Evolutionary conservation across 37 sponge, comb jelly and placozoan genomes (phyloP).

Genomic region (Beroe forskalii): DNA sequence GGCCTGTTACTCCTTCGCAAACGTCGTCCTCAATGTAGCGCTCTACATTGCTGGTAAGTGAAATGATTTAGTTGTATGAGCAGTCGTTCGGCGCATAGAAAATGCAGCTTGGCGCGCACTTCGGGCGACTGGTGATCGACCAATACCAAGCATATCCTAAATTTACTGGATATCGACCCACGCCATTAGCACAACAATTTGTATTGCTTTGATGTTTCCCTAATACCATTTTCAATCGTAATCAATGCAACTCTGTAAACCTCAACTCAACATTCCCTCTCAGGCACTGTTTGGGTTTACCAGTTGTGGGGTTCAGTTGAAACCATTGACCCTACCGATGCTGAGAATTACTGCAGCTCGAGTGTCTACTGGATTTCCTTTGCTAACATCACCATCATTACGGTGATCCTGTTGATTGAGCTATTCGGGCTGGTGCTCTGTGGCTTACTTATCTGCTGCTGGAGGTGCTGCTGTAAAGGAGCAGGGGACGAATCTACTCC

Average conservation of each 20-base stretch:
- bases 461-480: not conserved
- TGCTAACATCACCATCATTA: not conserved
- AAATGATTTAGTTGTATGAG: too few species aligned
- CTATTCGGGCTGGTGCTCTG: not conserved
- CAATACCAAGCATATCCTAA: too few species aligned
- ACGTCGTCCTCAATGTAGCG: not conserved
- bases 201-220: too few species aligned
- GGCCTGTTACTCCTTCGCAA: not conserved
- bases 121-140: too few species aligned
- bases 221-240: too few species aligned
- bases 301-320: not conserved
- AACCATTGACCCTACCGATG: not conserved
- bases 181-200: too few species aligned
- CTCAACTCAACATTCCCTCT: too few species aligned
- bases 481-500: not conserved
- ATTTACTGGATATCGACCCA: too few species aligned
- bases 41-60: not conserved
- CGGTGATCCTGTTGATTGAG: not conserved
- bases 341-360: slow-evolving; percentile 10
- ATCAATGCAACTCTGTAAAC: too few species aligned
- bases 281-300: slow-evolving; percentile 52
- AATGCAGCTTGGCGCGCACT: too few species aligned
- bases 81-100: too few species aligned
- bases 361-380: slow-evolving; percentile 46
- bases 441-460: not conserved